Base-by-base conservation (phyloP, 2,888 invertebrate species). In the Adelognathus sp. region DNA sequence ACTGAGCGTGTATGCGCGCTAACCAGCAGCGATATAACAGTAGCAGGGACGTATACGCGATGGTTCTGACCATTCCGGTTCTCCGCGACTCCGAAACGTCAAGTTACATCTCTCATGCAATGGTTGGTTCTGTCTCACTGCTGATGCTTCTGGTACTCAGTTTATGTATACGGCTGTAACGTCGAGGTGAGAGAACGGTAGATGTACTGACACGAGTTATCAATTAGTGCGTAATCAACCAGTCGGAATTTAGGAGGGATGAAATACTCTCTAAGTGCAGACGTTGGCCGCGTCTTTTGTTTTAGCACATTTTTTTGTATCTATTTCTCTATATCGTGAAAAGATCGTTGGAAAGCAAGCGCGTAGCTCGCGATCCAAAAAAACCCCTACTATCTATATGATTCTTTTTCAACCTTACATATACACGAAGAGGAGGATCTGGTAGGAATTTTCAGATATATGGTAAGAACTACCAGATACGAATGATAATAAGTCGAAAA, bases 21-120 rank as follows among this genome's bases (percentile, higher is more conserved):
- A 41, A 24, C 52, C 58, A 24, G 54, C n/a, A n/a, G n/a, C n/a
- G n/a, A n/a, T n/a, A n/a, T n/a, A n/a, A n/a, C n/a, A n/a, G n/a
- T 33, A 41, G 27, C 46, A 29, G 1, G 29, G 21, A 69, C 63
- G 50, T 36, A 46, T n/a, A n/a, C 14, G 24, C 41, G 54, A 44
- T 56, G 67, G 41, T 67, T 73, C 24, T 61, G 63, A 73, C 67
- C 36, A 41, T 71, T 58, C 44, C 27, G 14, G 64, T 66, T 46
- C 44, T 14, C 21, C 56, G 29, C 5, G n/a, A n/a, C n/a, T 18
- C 64, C 50, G 64, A 64, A 64, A 52, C 14, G 50, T 36, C n/a
- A 1, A n/a, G 24, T 61, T 41, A 24, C 36, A 33, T 1, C 24
- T 50, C 24, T 16, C 33, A 6, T 21, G 11, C 46, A 4, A 3